phyloP scores from a whole-genome alignment of 2,113 vertebrate species.

The Myotis davidii region DNA sequence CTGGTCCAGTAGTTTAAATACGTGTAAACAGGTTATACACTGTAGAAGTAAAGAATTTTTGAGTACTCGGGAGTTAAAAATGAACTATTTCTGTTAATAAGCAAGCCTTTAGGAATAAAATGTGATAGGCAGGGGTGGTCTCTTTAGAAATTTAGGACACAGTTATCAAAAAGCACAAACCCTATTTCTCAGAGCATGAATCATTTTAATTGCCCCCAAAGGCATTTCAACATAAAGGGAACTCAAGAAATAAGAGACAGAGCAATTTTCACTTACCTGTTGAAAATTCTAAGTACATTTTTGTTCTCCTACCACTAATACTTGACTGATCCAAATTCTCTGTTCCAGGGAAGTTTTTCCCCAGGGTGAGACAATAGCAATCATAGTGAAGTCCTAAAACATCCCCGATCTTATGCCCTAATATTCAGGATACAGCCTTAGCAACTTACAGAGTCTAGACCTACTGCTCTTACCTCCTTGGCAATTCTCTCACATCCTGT shows the following conservation, averaged over 20 bases:
- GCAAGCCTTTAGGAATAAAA: not conserved
- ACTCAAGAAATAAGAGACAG: not conserved
- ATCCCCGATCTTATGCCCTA: not conserved
- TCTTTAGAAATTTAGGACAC: slow-evolving; percentile 15
- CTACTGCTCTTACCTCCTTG: not conserved
- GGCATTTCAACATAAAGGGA: not conserved
- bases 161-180: not conserved
- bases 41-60: not conserved
- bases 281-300: not conserved
- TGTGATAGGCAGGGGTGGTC: not conserved
- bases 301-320: not conserved
- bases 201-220: not conserved
- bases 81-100: slow-evolving; percentile 16
- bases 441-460: not conserved
- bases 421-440: not conserved
- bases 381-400: not conserved
- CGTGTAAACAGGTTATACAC: not conserved
- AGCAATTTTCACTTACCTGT: not conserved
- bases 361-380: not conserved
- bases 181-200: not conserved
- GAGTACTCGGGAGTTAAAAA: not conserved
- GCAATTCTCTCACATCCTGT: not conserved
- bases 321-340: not conserved
- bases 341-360: not conserved
- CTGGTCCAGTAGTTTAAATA: not conserved